A percentile compares a stretch with the other conserved stretches of the same genome.
Conservation (phyloP, 2,888 invertebrate species). For the Hirtodrosophila cameraria region DNA sequence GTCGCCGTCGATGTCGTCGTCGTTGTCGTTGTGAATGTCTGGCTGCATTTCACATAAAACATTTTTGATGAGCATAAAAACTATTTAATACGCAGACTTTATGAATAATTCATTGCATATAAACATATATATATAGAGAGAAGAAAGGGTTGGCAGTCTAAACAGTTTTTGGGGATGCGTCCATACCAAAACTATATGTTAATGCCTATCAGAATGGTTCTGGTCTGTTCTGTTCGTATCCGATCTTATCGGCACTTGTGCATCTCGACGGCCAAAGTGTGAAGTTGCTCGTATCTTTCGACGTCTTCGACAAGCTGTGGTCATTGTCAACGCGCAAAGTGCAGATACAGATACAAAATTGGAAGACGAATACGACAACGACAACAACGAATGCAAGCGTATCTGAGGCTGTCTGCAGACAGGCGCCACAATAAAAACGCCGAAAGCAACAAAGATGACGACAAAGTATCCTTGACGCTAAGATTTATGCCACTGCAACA, state of each 20-base stretch:
- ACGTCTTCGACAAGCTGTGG: slow-evolving; percentile 73
- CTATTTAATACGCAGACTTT: slow-evolving; percentile 67
- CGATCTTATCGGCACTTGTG: slow-evolving; percentile 62
- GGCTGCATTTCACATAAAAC: slow-evolving; percentile 68
- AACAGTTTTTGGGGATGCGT: slow-evolving; percentile 28
- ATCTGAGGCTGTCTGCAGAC: slow-evolving; percentile 61
- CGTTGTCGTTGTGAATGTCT: slow-evolving; percentile 21
- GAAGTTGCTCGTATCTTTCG: slow-evolving; percentile 81
- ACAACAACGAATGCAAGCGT: slow-evolving; percentile 9
- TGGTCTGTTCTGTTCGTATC: background rate
- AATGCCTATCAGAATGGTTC: slow-evolving; percentile 37
- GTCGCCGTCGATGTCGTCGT: slow-evolving; percentile 9
- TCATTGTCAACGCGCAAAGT: slow-evolving; percentile 72
- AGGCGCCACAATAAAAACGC: slow-evolving; percentile 79
- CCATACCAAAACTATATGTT: slow-evolving; percentile 69
- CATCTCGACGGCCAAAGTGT: slow-evolving; percentile 67
- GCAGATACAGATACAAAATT: slow-evolving; percentile 33
- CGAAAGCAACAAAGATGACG: slow-evolving; percentile 72
- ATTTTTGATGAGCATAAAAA: slow-evolving; percentile 77
- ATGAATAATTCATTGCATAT: slow-evolving; percentile 76
- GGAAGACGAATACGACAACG: slow-evolving; percentile 11
- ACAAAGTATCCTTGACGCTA: slow-evolving; percentile 79
- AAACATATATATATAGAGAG: background rate
- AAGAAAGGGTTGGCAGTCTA: slow-evolving; percentile 30
- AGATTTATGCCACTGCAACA: slow-evolving; percentile 74